A percentile compares a stretch with the other conserved stretches of the same genome.
These are phyloP conservation scores for Ovis canadensis DNA, from an alignment of 2,113 vertebrate genomes.

Conservation along the genomic window DNA sequence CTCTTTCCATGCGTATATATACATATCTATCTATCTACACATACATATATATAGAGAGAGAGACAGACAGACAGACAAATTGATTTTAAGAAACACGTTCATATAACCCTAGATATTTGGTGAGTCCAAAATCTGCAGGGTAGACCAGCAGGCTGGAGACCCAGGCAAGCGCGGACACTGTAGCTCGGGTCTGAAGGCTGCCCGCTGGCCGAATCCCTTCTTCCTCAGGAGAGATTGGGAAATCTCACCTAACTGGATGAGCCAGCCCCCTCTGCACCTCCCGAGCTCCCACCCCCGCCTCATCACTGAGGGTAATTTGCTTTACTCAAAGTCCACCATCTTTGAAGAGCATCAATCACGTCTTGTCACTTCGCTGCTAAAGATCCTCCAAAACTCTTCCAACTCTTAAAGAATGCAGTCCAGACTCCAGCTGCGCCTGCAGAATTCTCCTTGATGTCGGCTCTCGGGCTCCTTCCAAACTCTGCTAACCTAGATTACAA, in stretches of 20 bases:
- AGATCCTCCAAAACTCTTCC: neutral
- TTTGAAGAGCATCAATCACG: neutral
- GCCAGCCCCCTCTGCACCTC: neutral
- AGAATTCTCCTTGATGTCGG: neutral
- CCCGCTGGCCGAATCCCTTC: neutral
- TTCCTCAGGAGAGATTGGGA: neutral
- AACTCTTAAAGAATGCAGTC: neutral
- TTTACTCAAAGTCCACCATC: neutral
- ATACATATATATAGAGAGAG: neutral
- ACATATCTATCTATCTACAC: neutral
- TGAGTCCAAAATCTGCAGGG: neutral
- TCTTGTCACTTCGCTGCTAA: neutral
- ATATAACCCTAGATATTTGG: neutral
- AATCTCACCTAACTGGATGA: neutral
- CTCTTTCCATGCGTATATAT: neutral
- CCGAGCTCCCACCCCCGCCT: rapidly evolving
- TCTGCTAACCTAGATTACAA: neutral
- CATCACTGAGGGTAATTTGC: neutral
- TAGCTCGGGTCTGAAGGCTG: neutral
- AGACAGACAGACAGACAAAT: neutral
- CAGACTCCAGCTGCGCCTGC: neutral
- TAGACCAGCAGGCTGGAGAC: neutral
- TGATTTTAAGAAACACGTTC: neutral
- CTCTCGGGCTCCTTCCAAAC: neutral
- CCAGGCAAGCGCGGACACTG: neutral